Conservation (phyloP, 2,113 vertebrate genomes). For the Scomber colias region DNA sequence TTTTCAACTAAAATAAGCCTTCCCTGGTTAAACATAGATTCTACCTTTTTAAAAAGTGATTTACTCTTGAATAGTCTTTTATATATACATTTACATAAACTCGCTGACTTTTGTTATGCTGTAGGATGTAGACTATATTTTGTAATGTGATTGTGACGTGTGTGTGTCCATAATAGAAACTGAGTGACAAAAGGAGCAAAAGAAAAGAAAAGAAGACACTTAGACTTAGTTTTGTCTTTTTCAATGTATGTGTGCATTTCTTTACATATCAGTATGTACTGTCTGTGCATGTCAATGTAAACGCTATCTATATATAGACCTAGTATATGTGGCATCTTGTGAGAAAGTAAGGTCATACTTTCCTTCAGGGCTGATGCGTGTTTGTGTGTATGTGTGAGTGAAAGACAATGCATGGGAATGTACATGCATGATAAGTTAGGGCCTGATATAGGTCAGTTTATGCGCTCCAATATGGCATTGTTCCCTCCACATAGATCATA, state of each 20-base stretch:
- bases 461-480: background rate
- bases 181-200: no score
- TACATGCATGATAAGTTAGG: constrained; percentile 2
- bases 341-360: constrained; percentile 33
- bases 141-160: background rate
- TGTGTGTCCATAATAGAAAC: background rate
- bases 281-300: background rate
- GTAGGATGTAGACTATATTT: no score
- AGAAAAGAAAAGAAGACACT: no score
- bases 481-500: constrained; percentile 6
- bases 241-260: background rate
- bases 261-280: background rate
- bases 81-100: no score
- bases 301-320: background rate
- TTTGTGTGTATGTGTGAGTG: constrained; percentile 9
- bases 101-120: no score
- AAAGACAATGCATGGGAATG: background rate
- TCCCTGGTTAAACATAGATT: background rate
- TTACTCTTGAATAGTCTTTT: no score
- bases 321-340: background rate
- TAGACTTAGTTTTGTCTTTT: background rate
- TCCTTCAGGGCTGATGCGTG: constrained; percentile 38
- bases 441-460: constrained; percentile 28
- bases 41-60: background rate
- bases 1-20: background rate